Evolutionary conservation across 2,797 vertebrate genomes (phyloP).

Genomic region (Kryptopterus vitreolus): DNA sequence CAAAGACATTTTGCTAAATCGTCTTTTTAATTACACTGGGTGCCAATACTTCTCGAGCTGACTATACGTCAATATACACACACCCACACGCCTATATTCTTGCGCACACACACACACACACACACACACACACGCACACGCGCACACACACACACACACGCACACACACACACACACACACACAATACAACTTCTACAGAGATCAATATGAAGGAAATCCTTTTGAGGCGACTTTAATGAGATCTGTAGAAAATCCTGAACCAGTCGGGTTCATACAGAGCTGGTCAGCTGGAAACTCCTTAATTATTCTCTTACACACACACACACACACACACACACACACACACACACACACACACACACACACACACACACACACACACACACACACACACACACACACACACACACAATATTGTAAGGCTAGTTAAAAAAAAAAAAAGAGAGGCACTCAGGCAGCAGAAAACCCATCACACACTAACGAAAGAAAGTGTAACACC

Average conservation of each 20-base stretch:
- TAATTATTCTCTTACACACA: constrained; percentile 52
- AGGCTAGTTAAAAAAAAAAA: background rate
- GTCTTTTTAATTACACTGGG: too few species aligned
- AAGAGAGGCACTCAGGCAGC: constrained; percentile 20
- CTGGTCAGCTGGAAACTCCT: constrained; percentile 58
- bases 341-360: constrained; percentile 14
- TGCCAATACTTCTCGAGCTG: constrained; percentile 5
- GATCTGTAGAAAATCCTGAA: constrained; percentile 36
- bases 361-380: constrained; percentile 12
- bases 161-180: background rate
- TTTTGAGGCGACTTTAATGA: constrained; percentile 12
- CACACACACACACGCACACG: too few species aligned
- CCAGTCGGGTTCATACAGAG: constrained; percentile 45
- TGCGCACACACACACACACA: too few species aligned
- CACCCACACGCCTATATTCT: background rate
- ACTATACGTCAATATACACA: background rate
- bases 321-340: constrained; percentile 24
- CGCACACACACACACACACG: too few species aligned
- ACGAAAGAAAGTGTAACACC: constrained; percentile 32
- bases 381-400: constrained; percentile 1
- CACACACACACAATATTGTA: too few species aligned
- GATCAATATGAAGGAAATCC: constrained; percentile 22
- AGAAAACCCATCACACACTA: constrained; percentile 36
- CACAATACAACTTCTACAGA: background rate
- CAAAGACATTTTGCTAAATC: background rate